Base-by-base conservation (phyloP, 1,140 invertebrate species). In the Heterodera schachtii region DNA sequence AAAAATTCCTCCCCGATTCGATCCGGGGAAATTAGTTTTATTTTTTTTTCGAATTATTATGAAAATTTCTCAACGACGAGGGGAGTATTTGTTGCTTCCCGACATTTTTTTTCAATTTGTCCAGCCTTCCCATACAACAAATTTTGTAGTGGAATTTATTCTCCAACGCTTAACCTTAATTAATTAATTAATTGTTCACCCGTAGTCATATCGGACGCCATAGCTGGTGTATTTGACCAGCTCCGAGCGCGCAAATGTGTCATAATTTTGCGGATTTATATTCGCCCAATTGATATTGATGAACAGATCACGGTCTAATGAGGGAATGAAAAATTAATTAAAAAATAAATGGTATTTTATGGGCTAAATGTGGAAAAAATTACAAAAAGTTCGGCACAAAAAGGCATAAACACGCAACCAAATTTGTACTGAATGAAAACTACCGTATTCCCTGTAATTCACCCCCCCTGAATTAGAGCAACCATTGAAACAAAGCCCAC, bases 221-320 rank as follows among this genome's bases (percentile, higher is more conserved):
- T 87, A 88, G 66, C 79, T 85, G 31, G 69, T 85, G 81, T 41
- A 78, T 49, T 78, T 69, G 81, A 75, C 75, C 86, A 87, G 19
- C 80, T 90, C 87, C 8, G 81, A 82, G 70, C 87, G 79, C 1
- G 87, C 87, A 66, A 89, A 89, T n/a, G 84, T 83, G 49, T 90
- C 87, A 70, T 90, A 89, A 44, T 90, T 82, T 79, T 90, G 84
- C 4, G 87, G 89, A 79, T 90, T 88, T 49, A 93, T 92, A 75
- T 93, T 93, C 5, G 91, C 84, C 88, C 92, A 92, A 6, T 91
- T 83, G 19, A 90, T 90, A 4, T 83, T 87, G 8, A 93, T 90
- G 80, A 91, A 90, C 2, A 90, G 76, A 82, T 93, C 91, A 3
- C 92, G 87, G 85, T 93, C 92, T 78, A 1, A 31, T 31, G 31